Conservation (phyloP, 2,888 invertebrate species). For the Mythimna ferrago region DNA sequence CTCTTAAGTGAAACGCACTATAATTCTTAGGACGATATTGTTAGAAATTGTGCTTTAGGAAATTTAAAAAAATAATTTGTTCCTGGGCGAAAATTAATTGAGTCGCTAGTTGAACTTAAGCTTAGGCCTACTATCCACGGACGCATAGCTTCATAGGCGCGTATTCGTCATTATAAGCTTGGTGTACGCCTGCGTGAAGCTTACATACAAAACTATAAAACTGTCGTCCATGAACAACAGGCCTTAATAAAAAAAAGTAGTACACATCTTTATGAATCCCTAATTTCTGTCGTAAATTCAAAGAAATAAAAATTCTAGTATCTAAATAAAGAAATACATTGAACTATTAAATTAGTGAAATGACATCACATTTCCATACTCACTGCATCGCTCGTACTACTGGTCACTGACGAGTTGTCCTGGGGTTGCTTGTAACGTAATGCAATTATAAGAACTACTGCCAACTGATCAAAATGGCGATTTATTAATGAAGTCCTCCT, state of each 20-base stretch:
- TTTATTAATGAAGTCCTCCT: background rate
- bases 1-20: too few species aligned
- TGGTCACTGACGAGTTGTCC: slow-evolving; percentile 88
- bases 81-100: background rate
- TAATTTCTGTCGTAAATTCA: background rate
- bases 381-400: slow-evolving; percentile 89
- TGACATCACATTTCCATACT: slow-evolving; percentile 88
- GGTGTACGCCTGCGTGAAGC: too few species aligned
- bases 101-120: background rate
- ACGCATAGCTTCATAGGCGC: too few species aligned
- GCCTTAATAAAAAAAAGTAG: background rate
- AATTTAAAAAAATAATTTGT: background rate
- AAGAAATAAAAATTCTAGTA: background rate
- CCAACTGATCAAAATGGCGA: background rate
- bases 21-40: background rate
- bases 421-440: slow-evolving; percentile 84
- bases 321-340: background rate
- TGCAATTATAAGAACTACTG: slow-evolving; percentile 39
- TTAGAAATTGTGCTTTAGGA: too few species aligned
- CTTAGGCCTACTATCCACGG: too few species aligned
- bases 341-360: slow-evolving; percentile 52
- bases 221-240: too few species aligned
- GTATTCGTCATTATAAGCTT: too few species aligned
- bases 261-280: background rate
- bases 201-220: too few species aligned